These are phyloP conservation scores for Corvus moneduloides DNA, from an alignment of 2,113 vertebrate genomes.

Conservation along the genomic window DNA sequence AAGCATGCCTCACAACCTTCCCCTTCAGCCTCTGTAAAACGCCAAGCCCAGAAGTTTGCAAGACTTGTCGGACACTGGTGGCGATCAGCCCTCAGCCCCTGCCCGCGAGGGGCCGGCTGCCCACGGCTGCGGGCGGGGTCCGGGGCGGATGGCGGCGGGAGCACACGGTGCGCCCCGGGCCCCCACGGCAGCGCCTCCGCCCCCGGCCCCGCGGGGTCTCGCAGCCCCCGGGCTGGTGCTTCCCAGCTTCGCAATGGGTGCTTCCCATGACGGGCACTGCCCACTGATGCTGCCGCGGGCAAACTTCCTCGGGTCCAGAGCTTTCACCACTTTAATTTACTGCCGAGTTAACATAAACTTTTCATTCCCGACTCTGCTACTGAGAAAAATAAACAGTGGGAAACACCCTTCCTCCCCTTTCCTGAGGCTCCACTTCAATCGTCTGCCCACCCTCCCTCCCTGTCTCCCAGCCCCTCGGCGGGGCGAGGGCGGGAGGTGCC, in stretches of 20 bases:
- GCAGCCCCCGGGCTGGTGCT: background rate
- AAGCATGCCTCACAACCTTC: background rate
- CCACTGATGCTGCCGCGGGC: accelerated
- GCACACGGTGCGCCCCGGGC: accelerated
- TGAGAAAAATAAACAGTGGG: background rate
- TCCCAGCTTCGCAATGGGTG: too few species aligned
- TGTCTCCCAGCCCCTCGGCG: accelerated
- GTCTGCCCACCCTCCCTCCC: background rate
- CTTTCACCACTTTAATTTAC: background rate
- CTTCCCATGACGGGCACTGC: background rate
- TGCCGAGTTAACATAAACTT: background rate
- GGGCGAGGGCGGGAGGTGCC: accelerated
- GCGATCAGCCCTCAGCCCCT: too few species aligned
- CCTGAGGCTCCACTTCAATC: background rate
- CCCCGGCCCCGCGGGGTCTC: background rate
- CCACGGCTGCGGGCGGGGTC: too few species aligned
- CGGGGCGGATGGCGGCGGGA: accelerated
- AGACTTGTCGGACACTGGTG: accelerated
- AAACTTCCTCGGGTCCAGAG: background rate
- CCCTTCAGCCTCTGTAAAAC: background rate
- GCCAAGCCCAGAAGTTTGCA: background rate
- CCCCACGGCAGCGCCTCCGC: accelerated
- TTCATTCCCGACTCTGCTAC: accelerated
- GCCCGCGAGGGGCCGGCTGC: too few species aligned
- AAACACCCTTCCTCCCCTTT: background rate